Base-by-base conservation (phyloP, 2,113 vertebrate genomes). In the Erythrocebus patas region DNA sequence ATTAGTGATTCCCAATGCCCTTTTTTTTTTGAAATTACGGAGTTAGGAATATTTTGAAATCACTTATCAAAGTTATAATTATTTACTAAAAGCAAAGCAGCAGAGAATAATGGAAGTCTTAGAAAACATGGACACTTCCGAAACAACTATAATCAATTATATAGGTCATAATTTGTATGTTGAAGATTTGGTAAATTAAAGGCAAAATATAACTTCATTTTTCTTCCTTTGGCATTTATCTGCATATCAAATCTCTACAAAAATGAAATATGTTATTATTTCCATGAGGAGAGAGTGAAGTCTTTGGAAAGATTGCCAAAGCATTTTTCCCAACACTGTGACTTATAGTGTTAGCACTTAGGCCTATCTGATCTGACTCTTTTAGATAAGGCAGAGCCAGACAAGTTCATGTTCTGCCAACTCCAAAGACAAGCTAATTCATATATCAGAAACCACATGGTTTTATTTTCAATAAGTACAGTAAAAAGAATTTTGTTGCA, bases 331-430 rank as follows among this genome's bases (percentile, higher is more conserved):
- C 55, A 91, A 59, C 4, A 25, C 91, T 96, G 70, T 92, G 81
- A 92, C 38, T 83, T 96, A 90, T 52, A 82, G 92, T 96, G 96
- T 95, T 92, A 81, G 68, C 95, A 86, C 94, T 98, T 96, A 55
- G 10, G 30, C 61, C 80, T 95, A 94, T 94, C 94, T 73, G 75
- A 85, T 97, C 73, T 6, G 88, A 66, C 73, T 75, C 81, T 68
- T 61, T 66, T 3, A 95, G 97, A 97, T 98, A 95, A 96, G 61
- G 32, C 25, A 13, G 23, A 83, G 95, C 91, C 97, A 97, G 73
- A 83, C 32, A 86, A 82, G 55, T 89, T 90, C 79, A 43, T 59
- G 73, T 92, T 70, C 43, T 20, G 1, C 70, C 82, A 79, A 6
- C 64, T 79, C 38, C 18, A 83, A 79, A 93, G 91, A 57, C 78